These are phyloP conservation scores for Heliconius nattereri DNA, from an alignment of 1,140 invertebrate species.

Conservation along the genomic window DNA sequence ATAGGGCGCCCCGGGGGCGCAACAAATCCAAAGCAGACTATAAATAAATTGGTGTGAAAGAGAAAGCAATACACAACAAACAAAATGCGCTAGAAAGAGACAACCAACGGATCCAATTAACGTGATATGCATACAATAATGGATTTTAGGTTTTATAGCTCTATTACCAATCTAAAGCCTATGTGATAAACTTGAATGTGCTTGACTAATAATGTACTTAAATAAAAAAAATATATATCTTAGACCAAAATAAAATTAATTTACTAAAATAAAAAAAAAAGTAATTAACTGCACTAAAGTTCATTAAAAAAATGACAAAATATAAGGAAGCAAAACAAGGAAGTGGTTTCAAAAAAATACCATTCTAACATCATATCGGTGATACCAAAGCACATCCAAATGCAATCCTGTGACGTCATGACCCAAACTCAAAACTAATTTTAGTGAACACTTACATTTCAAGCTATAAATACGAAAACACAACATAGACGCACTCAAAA, in stretches of 20 bases:
- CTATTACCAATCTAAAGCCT: constrained; percentile 26
- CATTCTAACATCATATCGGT: constrained; percentile 25
- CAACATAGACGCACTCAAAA: constrained; percentile 10
- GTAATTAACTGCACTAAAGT: background rate
- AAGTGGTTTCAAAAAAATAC: background rate
- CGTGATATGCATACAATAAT: constrained; percentile 27
- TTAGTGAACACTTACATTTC: constrained; percentile 34
- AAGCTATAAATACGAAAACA: constrained; percentile 17
- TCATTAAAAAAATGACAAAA: background rate
- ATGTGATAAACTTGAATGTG: constrained; percentile 5
- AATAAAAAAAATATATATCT: constrained; percentile 14
- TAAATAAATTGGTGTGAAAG: constrained; percentile 62
- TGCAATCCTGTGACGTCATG: constrained; percentile 52
- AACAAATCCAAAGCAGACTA: constrained; percentile 59
- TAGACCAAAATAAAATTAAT: constrained; percentile 19
- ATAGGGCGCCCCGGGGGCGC: constrained; percentile 67
- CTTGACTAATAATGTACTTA: background rate
- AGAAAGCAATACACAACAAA: constrained; percentile 47
- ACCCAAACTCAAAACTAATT: constrained; percentile 43
- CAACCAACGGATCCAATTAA: constrained; percentile 33
- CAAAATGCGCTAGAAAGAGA: constrained; percentile 48
- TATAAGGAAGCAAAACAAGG: background rate
- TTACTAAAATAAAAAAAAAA: background rate
- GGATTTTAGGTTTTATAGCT: constrained; percentile 31
- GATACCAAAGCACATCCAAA: constrained; percentile 24